A percentile compares a stretch with the other conserved stretches of the same genome.
phyloP scores from a whole-genome alignment of 2,113 vertebrate genomes.

The Pachyramphus minor region DNA sequence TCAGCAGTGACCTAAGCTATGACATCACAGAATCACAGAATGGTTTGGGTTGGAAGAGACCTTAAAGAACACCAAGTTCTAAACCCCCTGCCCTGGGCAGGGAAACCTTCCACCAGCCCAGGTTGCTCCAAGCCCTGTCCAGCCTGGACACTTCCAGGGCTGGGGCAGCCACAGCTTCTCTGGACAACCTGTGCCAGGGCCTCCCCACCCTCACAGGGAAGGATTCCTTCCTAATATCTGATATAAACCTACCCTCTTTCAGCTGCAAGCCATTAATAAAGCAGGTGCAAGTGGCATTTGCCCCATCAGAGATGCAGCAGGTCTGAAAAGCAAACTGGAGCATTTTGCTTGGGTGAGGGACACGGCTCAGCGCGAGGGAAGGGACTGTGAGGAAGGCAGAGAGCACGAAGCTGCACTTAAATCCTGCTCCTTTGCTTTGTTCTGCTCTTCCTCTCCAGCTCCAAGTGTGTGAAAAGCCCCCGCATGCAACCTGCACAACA shows the following conservation, averaged over 20 bases:
- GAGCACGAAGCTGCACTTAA: neutral
- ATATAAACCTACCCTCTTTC: neutral
- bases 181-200: neutral
- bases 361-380: fast-evolving
- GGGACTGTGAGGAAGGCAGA: neutral
- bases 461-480: neutral
- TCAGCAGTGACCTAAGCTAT: neutral
- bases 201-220: neutral
- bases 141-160: neutral
- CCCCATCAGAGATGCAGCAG: too few relatives aligned
- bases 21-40: neutral
- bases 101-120: neutral
- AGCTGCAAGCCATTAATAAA: neutral
- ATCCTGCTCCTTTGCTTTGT: neutral
- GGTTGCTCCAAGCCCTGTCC: neutral
- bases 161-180: neutral
- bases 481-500: neutral
- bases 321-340: neutral
- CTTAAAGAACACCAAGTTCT: neutral
- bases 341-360: neutral
- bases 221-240: neutral
- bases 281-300: neutral
- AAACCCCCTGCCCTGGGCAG: neutral
- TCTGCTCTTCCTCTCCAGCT: neutral
- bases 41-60: neutral